Evolutionary conservation across 2,888 invertebrate genomes (phyloP).

Genomic region (Drosophila anomelani): DNA sequence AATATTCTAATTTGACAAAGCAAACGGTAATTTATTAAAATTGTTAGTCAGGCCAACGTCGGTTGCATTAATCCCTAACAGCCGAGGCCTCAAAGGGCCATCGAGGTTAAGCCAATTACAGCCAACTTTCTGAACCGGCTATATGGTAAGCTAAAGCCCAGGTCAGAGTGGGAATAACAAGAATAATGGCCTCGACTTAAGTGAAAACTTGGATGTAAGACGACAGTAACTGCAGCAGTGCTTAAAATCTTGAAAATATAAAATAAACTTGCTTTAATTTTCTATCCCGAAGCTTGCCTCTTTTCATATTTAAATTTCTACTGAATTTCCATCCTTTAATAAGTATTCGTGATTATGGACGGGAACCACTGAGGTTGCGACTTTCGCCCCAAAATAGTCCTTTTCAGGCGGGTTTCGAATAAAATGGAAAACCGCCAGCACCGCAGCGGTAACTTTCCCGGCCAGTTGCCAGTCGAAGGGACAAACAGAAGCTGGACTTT

Average conservation of each 20-base stretch:
- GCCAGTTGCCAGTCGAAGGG: slow-evolving; percentile 10
- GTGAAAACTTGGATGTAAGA: slow-evolving; percentile 27
- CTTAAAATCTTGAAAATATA: too few species aligned
- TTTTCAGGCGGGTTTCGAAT: slow-evolving; percentile 11
- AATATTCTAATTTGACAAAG: slow-evolving; percentile 81
- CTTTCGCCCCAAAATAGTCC: slow-evolving; percentile 9
- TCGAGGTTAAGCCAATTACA: slow-evolving; percentile 39
- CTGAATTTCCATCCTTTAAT: neutral
- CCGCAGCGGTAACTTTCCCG: slow-evolving; percentile 59
- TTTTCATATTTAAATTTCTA: neutral
- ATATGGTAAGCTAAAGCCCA: neutral
- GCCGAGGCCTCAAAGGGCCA: slow-evolving; percentile 23
- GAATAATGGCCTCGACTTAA: slow-evolving; percentile 25
- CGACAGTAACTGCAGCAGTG: neutral
- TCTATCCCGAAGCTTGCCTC: neutral
- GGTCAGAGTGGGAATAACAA: slow-evolving; percentile 5
- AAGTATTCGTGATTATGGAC: slow-evolving; percentile 34
- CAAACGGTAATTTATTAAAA: slow-evolving; percentile 74
- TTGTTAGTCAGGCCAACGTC: slow-evolving; percentile 48
- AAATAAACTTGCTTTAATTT: neutral
- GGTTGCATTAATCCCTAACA: slow-evolving; percentile 60
- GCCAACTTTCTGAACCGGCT: neutral
- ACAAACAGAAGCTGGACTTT: slow-evolving; percentile 7
- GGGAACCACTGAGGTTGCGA: slow-evolving; percentile 24
- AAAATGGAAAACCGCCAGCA: slow-evolving; percentile 54